A percentile compares a stretch with the other conserved stretches of the same genome.
Conservation (phyloP, 2,797 vertebrate genomes). For the Phoebastria nigripes region DNA sequence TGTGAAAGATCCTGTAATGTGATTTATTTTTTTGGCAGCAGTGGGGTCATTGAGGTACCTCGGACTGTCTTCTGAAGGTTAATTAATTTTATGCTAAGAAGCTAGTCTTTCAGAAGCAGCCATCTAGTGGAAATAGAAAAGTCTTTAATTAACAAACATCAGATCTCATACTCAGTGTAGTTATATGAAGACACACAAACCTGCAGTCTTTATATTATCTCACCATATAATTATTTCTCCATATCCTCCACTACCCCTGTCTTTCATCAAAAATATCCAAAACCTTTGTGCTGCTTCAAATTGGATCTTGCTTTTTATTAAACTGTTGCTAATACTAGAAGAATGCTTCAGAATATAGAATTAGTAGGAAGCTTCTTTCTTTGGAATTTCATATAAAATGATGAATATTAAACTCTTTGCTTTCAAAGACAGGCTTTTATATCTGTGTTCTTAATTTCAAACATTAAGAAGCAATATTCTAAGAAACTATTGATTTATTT, state of each 20-base stretch:
- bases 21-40: background rate
- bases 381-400: background rate
- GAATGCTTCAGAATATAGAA: background rate
- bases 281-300: background rate
- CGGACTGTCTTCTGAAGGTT: constrained; percentile 27
- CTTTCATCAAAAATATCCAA: background rate
- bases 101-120: constrained; percentile 6
- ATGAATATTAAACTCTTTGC: background rate
- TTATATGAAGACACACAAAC: constrained; percentile 15
- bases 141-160: constrained; percentile 48
- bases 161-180: background rate
- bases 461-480: background rate
- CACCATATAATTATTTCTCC: constrained; percentile 24
- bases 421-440: background rate
- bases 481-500: background rate
- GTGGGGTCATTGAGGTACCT: background rate
- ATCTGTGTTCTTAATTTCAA: background rate
- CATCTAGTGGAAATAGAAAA: constrained; percentile 35
- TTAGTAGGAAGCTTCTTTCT: background rate
- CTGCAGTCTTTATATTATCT: constrained; percentile 1
- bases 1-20: background rate
- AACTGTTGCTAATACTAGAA: background rate
- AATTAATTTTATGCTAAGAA: constrained; percentile 63
- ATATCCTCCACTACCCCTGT: background rate
- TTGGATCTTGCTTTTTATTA: constrained; percentile 14